Evolutionary conservation across 2,888 invertebrate species (phyloP), one percentile per base, ranked within the genome.

Genomic region (Hymenopus coronatus): DNA sequence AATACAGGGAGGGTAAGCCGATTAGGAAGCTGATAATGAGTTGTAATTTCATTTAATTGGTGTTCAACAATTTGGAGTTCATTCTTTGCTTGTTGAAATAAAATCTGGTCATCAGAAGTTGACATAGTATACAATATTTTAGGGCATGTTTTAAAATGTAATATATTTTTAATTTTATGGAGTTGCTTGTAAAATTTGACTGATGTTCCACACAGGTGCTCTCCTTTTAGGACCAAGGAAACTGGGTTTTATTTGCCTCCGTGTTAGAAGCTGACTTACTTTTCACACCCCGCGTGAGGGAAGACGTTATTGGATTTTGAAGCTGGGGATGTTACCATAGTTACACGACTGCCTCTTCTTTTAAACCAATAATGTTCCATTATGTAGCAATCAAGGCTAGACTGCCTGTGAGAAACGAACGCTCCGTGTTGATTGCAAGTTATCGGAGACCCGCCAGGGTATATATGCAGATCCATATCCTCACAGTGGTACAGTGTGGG

Each of bases 301-400:
- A 70, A 70, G 28, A 82, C 90, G 89, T 88, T 90, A 90, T 90
- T 90, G 89, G 90, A 90, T 90, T 90, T 90, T 89, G 85, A 89
- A 30, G 82, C 70, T 83, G 82, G 46, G 89, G 90, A 87, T 85
- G 90, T 90, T 89, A 85, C 90, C 88, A 90, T 90, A 88, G 89
- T 83, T 86, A 90, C 90, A 88, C 88, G 88, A 87, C 84, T 89
- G 40, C 88, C 90, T 88, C 87, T 85, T 88, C 90, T 90, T 90
- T 90, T 90, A 89, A 90, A 90, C 90, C 90, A 90, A 90, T 90
- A 90, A 90, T 90, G 90, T 90, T 90, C 90, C 90, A 90, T 90
- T 90, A 90, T 90, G 90, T 90, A 90, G 90, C 90, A 90, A 90
- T 90, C 90, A 90, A 89, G 83, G 83, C 83, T 81, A 8, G 28